Conservation (phyloP, 2,888 invertebrate species). For the Macrostomum cliftonense region DNA sequence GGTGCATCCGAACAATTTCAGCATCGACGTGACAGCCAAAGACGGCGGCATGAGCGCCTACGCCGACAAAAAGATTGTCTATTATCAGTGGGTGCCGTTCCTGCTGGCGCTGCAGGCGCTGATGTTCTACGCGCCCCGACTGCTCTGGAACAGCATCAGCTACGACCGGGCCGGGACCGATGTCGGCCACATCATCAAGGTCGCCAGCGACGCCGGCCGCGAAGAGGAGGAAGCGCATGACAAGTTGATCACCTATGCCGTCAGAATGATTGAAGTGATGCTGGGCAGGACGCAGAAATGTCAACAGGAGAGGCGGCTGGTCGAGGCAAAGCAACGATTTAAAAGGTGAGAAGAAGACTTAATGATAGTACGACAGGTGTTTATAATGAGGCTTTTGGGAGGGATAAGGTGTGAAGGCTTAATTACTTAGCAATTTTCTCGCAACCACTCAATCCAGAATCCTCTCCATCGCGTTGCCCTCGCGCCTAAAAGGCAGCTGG, state of each 20-base stretch:
- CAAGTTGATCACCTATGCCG: not conserved
- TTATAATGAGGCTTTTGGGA: too few relatives aligned
- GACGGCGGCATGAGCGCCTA: too few relatives aligned
- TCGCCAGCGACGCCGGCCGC: constrained; percentile 4
- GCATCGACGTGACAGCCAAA: too few relatives aligned
- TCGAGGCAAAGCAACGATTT: too few relatives aligned
- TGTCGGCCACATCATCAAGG: constrained; percentile 5
- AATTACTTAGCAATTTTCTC: too few relatives aligned
- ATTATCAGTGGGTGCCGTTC: constrained; percentile 12
- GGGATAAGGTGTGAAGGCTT: too few relatives aligned
- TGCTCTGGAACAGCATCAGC: constrained; percentile 9
- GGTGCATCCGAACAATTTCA: too few relatives aligned
- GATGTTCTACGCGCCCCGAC: constrained; percentile 8
- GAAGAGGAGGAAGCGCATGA: not conserved
- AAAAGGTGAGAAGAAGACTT: too few relatives aligned
- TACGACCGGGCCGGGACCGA: constrained; percentile 11
- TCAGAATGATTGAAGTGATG: constrained; percentile 1
- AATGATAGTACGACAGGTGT: too few relatives aligned
- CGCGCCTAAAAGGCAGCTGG: constrained; percentile 10
- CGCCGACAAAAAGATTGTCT: not conserved
- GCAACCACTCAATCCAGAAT: too few relatives aligned
- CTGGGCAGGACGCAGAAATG: not conserved
- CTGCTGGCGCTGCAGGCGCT: constrained; percentile 8
- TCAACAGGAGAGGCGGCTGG: too few relatives aligned
- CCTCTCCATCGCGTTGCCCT: too few relatives aligned